These are phyloP conservation scores for Hyphantria cunea DNA, from an alignment of 1,140 invertebrate species.

Conservation along the genomic window DNA sequence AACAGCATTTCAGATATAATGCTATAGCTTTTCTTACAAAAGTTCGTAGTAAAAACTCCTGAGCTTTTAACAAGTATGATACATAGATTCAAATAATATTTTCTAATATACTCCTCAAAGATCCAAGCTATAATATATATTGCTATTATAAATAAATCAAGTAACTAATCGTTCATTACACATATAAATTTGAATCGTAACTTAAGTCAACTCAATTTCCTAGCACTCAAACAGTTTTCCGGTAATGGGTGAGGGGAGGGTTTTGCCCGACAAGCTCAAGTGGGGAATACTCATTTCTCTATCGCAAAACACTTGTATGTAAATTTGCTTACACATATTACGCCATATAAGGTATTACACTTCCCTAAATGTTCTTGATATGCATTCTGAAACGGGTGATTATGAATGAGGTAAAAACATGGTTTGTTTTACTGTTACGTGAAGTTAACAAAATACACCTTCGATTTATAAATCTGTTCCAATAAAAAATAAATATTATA, in stretches of 20 bases:
- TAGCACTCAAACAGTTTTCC: constrained; percentile 46
- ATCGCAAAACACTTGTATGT: constrained; percentile 39
- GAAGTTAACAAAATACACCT: no score
- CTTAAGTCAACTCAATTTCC: constrained; percentile 52
- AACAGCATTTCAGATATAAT: neutral
- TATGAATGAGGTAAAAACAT: neutral
- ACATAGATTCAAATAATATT: no score
- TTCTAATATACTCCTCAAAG: no score
- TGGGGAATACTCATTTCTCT: constrained; percentile 43
- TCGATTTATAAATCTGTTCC: no score
- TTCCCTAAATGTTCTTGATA: no score
- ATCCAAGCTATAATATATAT: no score
- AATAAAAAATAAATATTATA: no score
- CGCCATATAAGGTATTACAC: constrained; percentile 6
- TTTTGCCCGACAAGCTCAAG: constrained; percentile 9
- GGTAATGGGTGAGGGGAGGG: constrained; percentile 8
- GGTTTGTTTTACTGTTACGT: no score
- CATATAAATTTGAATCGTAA: constrained; percentile 28
- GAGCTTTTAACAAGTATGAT: no score
- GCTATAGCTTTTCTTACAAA: no score
- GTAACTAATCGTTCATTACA: constrained; percentile 31
- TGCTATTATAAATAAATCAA: constrained; percentile 17
- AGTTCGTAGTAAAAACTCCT: no score
- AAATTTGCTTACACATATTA: constrained; percentile 18
- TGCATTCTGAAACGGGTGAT: neutral